These are phyloP conservation scores for Calycopis cecrops DNA, from an alignment of 1,140 invertebrate species.

Conservation along the genomic window DNA sequence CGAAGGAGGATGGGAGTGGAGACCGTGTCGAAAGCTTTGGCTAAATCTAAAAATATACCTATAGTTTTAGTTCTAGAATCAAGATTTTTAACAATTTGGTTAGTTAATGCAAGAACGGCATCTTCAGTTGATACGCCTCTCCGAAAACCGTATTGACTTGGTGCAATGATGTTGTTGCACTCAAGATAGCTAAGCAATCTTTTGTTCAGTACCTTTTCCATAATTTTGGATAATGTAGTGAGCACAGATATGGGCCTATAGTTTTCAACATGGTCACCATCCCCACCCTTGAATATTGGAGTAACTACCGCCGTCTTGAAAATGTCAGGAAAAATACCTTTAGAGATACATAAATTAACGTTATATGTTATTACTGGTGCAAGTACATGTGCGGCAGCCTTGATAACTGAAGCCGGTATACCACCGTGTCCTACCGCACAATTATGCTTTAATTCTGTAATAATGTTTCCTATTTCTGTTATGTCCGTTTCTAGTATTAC, in stretches of 20 bases:
- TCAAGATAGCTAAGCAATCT: conserved; percentile 5
- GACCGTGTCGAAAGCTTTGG: background rate
- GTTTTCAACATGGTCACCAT: conserved; percentile 9
- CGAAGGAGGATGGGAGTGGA: conserved; percentile 6
- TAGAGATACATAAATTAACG: background rate
- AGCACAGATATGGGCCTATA: conserved; percentile 12
- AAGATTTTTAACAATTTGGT: background rate
- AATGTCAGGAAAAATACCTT: conserved; percentile 11
- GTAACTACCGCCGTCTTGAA: conserved; percentile 13
- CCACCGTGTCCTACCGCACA: conserved; percentile 2
- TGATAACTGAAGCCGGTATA: background rate
- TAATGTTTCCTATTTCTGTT: background rate
- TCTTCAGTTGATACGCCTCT: conserved; percentile 4
- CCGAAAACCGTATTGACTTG: conserved; percentile 14
- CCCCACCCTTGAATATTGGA: conserved; percentile 9
- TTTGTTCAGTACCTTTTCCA: conserved; percentile 12
- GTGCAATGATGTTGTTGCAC: conserved; percentile 9
- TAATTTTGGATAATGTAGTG: conserved; percentile 7
- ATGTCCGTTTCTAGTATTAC: background rate
- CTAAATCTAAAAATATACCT: conserved; percentile 12
- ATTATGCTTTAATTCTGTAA: background rate
- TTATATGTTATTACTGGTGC: conserved; percentile 5
- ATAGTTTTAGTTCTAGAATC: conserved; percentile 9
- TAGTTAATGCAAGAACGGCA: conserved; percentile 8
- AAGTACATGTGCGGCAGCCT: background rate